phyloP scores from a whole-genome alignment of 2,888 invertebrate species.

The Herminia tarsipennalis region DNA sequence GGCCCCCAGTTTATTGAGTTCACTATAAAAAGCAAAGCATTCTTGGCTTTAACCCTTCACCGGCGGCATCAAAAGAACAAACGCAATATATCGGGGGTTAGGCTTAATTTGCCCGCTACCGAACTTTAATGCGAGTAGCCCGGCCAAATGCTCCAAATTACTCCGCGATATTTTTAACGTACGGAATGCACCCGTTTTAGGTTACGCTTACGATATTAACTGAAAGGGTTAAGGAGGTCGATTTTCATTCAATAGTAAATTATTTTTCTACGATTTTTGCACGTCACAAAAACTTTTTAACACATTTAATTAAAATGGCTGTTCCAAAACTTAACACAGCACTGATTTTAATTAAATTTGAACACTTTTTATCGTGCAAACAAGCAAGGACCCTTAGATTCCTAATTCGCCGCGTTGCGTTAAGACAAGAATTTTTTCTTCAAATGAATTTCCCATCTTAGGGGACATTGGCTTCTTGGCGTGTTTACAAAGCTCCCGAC shows the following conservation, averaged over 20 bases:
- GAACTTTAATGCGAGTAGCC: conserved; percentile 80
- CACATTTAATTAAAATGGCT: conserved; percentile 30
- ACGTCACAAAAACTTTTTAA: conserved; percentile 7
- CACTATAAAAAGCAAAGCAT: conserved; percentile 84
- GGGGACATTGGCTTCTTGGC: conserved; percentile 85
- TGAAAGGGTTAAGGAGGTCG: conserved; percentile 61
- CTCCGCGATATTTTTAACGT: conserved; percentile 83
- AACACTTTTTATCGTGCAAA: conserved; percentile 51
- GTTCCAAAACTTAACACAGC: conserved; percentile 41
- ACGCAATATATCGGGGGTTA: conserved; percentile 84
- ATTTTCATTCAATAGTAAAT: conserved; percentile 49
- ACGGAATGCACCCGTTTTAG: conserved; percentile 80
- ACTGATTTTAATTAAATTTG: conserved; percentile 46
- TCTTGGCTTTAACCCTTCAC: conserved; percentile 85
- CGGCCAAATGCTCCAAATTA: conserved; percentile 81
- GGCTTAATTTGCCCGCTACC: conserved; percentile 82
- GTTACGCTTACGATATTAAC: conserved; percentile 79
- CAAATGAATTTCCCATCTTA: conserved; percentile 81
- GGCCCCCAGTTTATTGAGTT: conserved; percentile 71
- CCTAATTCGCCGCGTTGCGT: conserved; percentile 68
- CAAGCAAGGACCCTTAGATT: conserved; percentile 54
- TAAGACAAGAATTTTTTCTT: conserved; percentile 77
- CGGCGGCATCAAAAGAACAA: conserved; percentile 84
- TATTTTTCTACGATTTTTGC: conserved; percentile 22
- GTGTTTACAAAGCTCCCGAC: conserved; percentile 77